These are phyloP conservation scores for Cromileptes altivelis DNA, from an alignment of 2,113 vertebrate genomes.

Conservation along the genomic window DNA sequence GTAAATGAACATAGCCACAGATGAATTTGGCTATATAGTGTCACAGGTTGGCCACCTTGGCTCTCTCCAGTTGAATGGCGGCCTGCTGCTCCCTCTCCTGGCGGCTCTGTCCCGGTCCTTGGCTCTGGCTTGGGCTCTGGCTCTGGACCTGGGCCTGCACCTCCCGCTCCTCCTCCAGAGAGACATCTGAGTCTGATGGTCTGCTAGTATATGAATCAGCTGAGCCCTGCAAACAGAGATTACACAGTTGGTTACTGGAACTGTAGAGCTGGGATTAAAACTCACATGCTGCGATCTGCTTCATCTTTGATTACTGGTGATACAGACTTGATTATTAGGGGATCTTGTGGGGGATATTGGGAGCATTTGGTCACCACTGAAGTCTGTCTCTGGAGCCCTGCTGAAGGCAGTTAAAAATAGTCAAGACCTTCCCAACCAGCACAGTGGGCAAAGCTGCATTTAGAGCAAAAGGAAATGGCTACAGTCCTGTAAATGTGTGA, in stretches of 20 bases:
- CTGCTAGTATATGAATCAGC: constrained; percentile 99
- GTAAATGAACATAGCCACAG: not conserved
- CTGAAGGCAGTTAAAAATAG: not conserved
- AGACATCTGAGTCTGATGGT: constrained; percentile 99
- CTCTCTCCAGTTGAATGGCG: constrained; percentile 94
- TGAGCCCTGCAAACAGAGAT: constrained; percentile 89
- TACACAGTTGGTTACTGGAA: not conserved
- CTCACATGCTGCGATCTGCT: not conserved
- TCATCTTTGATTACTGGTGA: not conserved
- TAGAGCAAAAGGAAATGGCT: not conserved
- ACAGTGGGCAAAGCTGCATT: not conserved
- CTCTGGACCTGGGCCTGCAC: constrained; percentile 85
- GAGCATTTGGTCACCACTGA: not conserved
- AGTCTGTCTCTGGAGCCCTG: not conserved
- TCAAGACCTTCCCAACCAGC: not conserved
- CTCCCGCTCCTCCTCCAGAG: constrained; percentile 98
- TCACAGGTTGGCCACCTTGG: constrained; percentile 86
- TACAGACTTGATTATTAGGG: not conserved
- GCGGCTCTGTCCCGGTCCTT: constrained; percentile 87
- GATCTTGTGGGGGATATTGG: not conserved
- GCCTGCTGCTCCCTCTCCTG: constrained; percentile 97
- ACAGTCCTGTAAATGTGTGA: not conserved
- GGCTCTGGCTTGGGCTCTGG: constrained; percentile 86
- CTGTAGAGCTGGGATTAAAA: not conserved
- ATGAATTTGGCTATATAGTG: not conserved